Evolutionary conservation across 35 echinoderm and acorn worm genomes (phyloP), one percentile per base, ranked within the genome.

Genomic region (Amphiura filiformis): DNA sequence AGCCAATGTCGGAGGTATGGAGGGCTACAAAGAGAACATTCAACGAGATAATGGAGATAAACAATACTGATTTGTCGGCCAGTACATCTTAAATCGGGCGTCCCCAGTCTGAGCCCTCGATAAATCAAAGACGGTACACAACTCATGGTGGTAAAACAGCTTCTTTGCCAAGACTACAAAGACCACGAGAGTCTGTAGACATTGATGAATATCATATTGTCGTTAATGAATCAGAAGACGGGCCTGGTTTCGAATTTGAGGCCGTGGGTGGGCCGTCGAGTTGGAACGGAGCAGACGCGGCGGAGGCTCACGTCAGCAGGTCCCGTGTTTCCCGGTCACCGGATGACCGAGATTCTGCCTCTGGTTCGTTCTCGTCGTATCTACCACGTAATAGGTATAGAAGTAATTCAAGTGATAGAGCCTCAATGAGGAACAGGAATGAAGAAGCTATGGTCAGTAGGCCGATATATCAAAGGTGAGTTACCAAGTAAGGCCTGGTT

Each of bases 1-100:
- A 81, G 0, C 95, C 95, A 23, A 84, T 97, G 80, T 75, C 88
- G 52, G 95, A 97, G 76, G 84, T 93, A 41, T 97, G 95, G 95
- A 97, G 88, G 81, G 91, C 84, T 35, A 97, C 95, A 23, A 97
- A 97, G 44, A 35, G 84, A 70, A 90, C 88, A 26, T 86, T 97
- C 75, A 57, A 91, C 7, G 93, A 92, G 32, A 88, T 95, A 47
- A 85, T 92, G 56, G 93, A 95, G 39, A 64, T 91, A 9, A 70
- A 88, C 52, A 77, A 92, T 41, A 49, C 23, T 4, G 86, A 77
- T 20, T 31, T 40, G 13, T 39, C n/a, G n/a, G n/a, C n/a, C n/a
- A n/a, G n/a, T n/a, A n/a, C n/a, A n/a, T n/a, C n/a, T n/a, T 22
- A 22, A 86, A 32, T 18, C 37, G 86, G 31, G 85, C 41, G 4